Evolutionary conservation across 2,113 vertebrate genomes (phyloP).

Genomic region (Rhombomys opimus): DNA sequence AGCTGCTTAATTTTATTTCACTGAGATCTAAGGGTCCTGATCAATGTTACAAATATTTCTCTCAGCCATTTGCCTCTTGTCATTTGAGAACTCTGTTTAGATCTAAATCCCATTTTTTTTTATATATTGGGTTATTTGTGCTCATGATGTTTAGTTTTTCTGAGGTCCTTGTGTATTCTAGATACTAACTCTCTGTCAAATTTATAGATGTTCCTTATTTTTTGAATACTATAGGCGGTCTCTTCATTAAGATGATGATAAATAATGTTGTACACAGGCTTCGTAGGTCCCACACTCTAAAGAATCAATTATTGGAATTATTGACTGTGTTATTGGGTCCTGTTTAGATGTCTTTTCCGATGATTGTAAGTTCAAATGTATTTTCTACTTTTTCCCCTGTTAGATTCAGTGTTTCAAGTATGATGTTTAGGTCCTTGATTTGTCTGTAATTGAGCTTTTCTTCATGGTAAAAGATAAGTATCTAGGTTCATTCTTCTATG

Average conservation of each 20-base stretch:
- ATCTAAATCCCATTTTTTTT: background rate
- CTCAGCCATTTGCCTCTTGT: background rate
- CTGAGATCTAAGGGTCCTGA: background rate
- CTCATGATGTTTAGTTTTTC: background rate
- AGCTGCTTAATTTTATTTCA: background rate
- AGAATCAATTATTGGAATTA: background rate
- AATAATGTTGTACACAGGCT: background rate
- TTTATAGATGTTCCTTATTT: background rate
- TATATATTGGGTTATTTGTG: background rate
- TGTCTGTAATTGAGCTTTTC: background rate
- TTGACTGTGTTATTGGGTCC: too few species aligned
- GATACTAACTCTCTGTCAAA: background rate
- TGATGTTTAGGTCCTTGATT: background rate
- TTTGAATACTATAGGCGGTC: background rate
- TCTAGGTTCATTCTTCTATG: background rate
- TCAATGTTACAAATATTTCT: background rate
- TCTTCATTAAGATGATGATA: background rate
- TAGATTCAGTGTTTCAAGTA: background rate
- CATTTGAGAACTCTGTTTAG: background rate
- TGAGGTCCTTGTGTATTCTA: background rate
- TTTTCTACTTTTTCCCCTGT: background rate
- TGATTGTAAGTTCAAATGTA: background rate
- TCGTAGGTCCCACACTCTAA: background rate
- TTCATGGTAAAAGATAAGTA: background rate
- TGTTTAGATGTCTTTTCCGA: background rate